Percentiles rank a stretch among this genome's conserved stretches.
Conservation (phyloP, 2,113 vertebrate genomes). For the Melanotaenia duboulayi region DNA sequence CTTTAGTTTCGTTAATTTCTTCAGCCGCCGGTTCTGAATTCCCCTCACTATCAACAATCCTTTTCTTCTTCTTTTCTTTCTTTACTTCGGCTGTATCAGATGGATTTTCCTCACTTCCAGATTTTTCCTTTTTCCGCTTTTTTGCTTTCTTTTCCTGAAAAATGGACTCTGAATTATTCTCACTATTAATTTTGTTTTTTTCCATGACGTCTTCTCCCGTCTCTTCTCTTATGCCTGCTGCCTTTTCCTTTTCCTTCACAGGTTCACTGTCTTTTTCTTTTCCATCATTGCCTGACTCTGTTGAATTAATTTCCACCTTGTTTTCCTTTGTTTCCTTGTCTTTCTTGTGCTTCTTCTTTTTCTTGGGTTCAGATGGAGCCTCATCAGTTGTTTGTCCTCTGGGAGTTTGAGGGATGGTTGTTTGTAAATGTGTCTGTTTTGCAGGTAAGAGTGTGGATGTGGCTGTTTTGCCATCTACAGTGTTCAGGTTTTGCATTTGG, state of each 20-base stretch:
- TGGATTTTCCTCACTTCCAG: constrained; percentile 5
- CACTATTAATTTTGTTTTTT: not conserved
- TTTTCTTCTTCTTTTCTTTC: constrained; percentile 11
- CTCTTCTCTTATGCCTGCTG: not conserved
- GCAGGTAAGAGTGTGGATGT: not conserved
- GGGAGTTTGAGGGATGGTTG: constrained; percentile 8
- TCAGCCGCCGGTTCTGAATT: not conserved
- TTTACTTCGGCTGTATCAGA: constrained; percentile 7
- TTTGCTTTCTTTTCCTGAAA: constrained; percentile 50
- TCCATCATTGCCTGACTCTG: not conserved
- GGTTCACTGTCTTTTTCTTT: constrained; percentile 6
- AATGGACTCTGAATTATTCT: not conserved
- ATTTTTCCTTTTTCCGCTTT: constrained; percentile 50
- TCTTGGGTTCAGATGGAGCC: constrained; percentile 32
- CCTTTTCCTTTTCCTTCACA: constrained; percentile 7
- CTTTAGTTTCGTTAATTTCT: not conserved
- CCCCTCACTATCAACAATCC: not conserved
- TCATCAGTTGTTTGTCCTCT: constrained; percentile 14
- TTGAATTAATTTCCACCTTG: not conserved
- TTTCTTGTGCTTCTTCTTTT: constrained; percentile 57
- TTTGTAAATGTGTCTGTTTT: constrained; percentile 34
- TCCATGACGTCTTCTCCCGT: not conserved
- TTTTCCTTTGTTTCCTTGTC: constrained; percentile 19
- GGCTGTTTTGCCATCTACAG: not conserved
- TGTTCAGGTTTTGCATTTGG: not conserved